Conservation (phyloP, 35 echinoderm and acorn worm genomes). For the Lytechinus variegatus region DNA sequence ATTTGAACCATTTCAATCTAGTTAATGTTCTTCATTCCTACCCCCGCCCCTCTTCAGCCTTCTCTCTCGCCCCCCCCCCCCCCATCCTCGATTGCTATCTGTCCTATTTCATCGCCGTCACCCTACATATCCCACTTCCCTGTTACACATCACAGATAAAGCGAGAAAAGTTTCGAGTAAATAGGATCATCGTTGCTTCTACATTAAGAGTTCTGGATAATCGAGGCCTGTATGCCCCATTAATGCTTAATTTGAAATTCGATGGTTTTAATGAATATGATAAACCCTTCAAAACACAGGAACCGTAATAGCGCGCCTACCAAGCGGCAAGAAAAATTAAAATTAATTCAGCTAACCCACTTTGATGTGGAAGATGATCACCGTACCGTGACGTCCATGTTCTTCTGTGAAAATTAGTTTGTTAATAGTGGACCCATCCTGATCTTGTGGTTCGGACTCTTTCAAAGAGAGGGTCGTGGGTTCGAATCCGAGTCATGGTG, state of each 20-base stretch:
- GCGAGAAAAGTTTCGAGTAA: background rate
- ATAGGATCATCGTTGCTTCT: background rate
- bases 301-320: background rate
- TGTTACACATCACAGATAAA: conserved; percentile 12
- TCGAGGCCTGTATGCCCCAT: conserved; percentile 16
- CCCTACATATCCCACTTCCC: background rate
- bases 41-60: background rate
- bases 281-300: background rate
- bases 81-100: too few species aligned
- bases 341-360: background rate
- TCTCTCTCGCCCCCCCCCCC: background rate
- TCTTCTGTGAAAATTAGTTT: too few species aligned
- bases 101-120: too few species aligned
- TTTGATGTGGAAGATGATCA: background rate
- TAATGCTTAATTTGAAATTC: conserved; percentile 32
- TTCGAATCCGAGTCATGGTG: too few species aligned
- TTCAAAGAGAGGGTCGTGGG: too few species aligned
- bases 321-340: background rate
- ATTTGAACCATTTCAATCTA: background rate
- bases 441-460: too few species aligned
- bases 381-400: background rate
- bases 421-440: too few species aligned
- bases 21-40: background rate
- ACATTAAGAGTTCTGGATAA: background rate
- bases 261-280: background rate